A percentile compares a stretch with the other conserved stretches of the same genome.
Conservation (phyloP, 2,797 vertebrate species). For the Peromyscus nudipes region DNA sequence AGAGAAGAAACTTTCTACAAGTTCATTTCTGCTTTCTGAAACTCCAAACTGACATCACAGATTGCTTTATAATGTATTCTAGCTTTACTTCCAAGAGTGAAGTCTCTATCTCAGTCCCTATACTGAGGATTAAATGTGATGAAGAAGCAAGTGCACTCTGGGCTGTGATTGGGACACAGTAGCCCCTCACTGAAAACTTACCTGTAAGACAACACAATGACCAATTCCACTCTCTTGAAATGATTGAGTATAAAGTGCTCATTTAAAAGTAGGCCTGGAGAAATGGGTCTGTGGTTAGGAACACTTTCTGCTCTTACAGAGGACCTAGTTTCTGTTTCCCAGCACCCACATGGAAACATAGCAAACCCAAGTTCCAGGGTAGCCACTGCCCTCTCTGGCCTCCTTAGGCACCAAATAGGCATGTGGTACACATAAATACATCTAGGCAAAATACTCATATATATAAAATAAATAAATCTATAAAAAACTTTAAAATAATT, state of each 20-base stretch:
- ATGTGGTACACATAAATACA: background rate
- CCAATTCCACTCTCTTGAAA: background rate
- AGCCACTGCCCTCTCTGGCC: background rate
- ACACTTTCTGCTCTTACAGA: background rate
- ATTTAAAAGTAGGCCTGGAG: background rate
- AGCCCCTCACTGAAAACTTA: background rate
- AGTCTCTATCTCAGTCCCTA: background rate
- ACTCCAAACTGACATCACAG: background rate
- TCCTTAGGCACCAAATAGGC: background rate
- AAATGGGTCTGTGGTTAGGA: background rate
- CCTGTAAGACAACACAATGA: background rate
- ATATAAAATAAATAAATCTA: background rate
- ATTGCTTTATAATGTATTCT: background rate
- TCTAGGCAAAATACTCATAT: background rate
- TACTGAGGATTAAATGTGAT: background rate
- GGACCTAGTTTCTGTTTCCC: background rate
- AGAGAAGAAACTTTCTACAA: background rate
- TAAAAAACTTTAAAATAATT: background rate
- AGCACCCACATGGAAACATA: background rate
- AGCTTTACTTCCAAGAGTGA: background rate
- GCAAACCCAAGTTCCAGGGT: background rate
- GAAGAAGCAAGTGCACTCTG: background rate
- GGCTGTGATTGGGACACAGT: background rate
- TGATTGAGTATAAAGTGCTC: background rate
- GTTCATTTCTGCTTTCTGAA: slow-evolving; percentile 43